Conservation (phyloP, 1,140 invertebrate genomes). For the Harpegnathos saltator region DNA sequence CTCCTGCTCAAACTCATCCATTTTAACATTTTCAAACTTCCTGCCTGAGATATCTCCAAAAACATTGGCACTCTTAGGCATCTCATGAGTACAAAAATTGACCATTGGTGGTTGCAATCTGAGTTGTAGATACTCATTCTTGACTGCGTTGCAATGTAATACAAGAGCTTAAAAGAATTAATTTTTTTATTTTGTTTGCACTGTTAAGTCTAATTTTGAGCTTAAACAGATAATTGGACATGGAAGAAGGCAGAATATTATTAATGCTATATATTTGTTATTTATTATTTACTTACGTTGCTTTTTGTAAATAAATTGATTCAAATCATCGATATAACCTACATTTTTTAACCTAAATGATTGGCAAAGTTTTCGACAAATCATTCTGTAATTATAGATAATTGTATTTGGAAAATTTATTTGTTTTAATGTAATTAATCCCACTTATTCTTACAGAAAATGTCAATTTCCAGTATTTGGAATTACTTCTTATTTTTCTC, state of each 20-base stretch:
- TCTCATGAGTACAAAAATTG: conserved; percentile 24
- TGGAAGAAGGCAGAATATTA: background rate
- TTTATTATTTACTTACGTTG: conserved; percentile 13
- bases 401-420: background rate
- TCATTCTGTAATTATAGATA: conserved; percentile 42
- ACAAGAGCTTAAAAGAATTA: background rate
- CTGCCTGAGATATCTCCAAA: conserved; percentile 80
- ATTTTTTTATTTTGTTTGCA: background rate
- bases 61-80: conserved; percentile 71
- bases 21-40: conserved; percentile 71
- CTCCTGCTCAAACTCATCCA: conserved; percentile 78
- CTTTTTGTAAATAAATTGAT: conserved; percentile 12
- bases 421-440: background rate
- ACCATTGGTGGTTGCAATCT: background rate
- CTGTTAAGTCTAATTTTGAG: background rate
- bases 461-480: too few relatives aligned
- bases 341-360: conserved; percentile 17
- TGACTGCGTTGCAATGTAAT: background rate
- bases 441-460: background rate
- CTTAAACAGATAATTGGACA: background rate
- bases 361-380: conserved; percentile 37
- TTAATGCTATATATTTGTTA: background rate
- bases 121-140: background rate
- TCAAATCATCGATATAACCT: conserved; percentile 22
- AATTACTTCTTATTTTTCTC: too few relatives aligned